Conservation (phyloP, 2,888 invertebrate species). For the Thumatha senex region DNA sequence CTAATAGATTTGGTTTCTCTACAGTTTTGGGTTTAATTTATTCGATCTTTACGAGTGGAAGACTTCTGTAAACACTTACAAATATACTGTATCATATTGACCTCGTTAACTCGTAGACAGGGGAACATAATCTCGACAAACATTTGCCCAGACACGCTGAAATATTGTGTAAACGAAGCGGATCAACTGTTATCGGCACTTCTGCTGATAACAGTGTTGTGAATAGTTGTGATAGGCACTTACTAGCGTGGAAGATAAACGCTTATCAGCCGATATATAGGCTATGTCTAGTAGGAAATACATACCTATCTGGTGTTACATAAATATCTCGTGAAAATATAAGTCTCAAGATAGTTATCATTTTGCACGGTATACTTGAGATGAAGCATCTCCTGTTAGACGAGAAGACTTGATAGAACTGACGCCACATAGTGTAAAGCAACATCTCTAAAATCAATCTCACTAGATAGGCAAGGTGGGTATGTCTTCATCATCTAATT, state of each 20-base stretch:
- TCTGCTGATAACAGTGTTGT: conserved; percentile 48
- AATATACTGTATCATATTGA: conserved; percentile 49
- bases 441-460: no score
- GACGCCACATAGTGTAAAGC: no score
- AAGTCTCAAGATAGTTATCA: not conserved
- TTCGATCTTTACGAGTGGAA: no score
- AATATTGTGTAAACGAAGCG: conserved; percentile 63
- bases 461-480: no score
- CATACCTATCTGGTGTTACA: not conserved
- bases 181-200: conserved; percentile 59
- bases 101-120: conserved; percentile 57
- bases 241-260: conserved; percentile 23
- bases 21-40: no score
- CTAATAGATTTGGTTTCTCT: no score
- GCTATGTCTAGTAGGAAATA: not conserved
- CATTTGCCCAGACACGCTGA: conserved; percentile 68
- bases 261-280: conserved; percentile 27
- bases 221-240: conserved; percentile 12
- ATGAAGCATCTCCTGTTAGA: no score
- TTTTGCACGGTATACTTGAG: no score
- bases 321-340: not conserved
- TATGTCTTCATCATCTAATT: no score
- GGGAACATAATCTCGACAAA: conserved; percentile 59
- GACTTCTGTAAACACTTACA: conserved; percentile 35
- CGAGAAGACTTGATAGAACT: no score